Evolutionary conservation across 1,140 invertebrate species (phyloP).

Genomic region (Globodera rostochiensis): DNA sequence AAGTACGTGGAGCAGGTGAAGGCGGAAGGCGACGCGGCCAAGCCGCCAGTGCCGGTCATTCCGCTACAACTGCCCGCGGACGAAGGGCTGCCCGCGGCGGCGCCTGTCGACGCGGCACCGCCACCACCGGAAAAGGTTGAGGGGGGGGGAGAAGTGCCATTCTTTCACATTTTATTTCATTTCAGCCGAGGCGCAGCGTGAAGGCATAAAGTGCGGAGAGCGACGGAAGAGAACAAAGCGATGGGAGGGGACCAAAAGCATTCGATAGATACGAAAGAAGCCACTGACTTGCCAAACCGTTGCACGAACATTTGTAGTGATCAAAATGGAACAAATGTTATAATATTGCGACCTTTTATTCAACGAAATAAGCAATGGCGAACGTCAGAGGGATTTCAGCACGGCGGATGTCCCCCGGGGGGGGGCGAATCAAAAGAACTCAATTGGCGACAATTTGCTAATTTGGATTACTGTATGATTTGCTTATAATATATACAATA

Average conservation of each 20-base stretch:
- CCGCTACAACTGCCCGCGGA: conserved; percentile 68
- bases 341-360: not conserved
- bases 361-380: too few relatives aligned
- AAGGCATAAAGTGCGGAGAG: not conserved
- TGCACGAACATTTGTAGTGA: not conserved
- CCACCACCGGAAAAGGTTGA: conserved; percentile 30
- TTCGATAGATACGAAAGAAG: not conserved
- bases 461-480: too few relatives aligned
- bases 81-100: conserved; percentile 24
- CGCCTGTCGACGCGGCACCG: conserved; percentile 18
- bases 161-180: not conserved
- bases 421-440: too few relatives aligned
- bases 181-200: conserved; percentile 20
- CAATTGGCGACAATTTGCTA: too few relatives aligned
- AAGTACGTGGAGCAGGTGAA: conserved; percentile 64
- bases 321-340: not conserved
- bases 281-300: not conserved
- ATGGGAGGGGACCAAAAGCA: conserved; percentile 1
- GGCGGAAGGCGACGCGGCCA: conserved; percentile 65
- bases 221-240: not conserved
- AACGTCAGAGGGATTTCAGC: too few relatives aligned
- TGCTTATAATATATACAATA: too few relatives aligned
- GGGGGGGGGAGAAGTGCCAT: not conserved
- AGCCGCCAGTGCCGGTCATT: conserved; percentile 65
- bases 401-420: too few relatives aligned